Evolutionary conservation across 1,140 invertebrate genomes (phyloP).

Genomic region (Bradynema listronoti): DNA sequence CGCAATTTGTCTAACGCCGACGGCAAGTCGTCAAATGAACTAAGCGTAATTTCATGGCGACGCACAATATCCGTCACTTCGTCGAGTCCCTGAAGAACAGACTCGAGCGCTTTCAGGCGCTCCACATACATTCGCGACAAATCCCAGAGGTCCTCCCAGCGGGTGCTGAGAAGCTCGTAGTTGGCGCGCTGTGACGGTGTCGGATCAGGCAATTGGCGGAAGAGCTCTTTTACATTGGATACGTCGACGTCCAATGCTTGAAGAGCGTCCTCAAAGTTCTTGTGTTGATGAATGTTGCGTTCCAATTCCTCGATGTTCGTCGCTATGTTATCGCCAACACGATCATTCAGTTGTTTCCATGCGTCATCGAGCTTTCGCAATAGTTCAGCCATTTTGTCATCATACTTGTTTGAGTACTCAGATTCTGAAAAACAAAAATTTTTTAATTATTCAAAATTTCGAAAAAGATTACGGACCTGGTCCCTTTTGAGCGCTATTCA

Average conservation of each 20-base stretch:
- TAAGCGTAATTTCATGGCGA: conserved; percentile 81
- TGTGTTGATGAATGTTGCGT: conserved; percentile 77
- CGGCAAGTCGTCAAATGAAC: conserved; percentile 74
- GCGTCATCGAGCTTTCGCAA: conserved; percentile 75
- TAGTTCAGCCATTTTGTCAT: conserved; percentile 73
- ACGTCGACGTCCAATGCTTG: conserved; percentile 70
- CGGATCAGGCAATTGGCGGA: conserved; percentile 63
- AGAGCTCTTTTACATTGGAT: conserved; percentile 60
- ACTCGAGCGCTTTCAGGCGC: conserved; percentile 79
- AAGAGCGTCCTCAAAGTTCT: conserved; percentile 63
- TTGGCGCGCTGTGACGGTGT: conserved; percentile 81
- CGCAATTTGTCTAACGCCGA: conserved; percentile 72
- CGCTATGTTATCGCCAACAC: conserved; percentile 73
- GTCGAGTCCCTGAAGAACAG: conserved; percentile 77
- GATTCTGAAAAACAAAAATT: conserved; percentile 64
- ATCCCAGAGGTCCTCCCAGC: conserved; percentile 83
- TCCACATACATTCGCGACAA: conserved; percentile 79
- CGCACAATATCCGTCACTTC: conserved; percentile 79
- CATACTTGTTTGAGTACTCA: conserved; percentile 78
- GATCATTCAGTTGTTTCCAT: conserved; percentile 72
- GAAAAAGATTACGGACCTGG: conserved; percentile 15
- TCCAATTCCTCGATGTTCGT: conserved; percentile 77
- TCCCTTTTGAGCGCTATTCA: conserved; percentile 66
- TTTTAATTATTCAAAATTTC: conserved; percentile 2
- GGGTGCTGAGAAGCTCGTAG: conserved; percentile 73